Percentiles rank a stretch among this genome's conserved stretches.
Conservation (phyloP, 2,113 vertebrate genomes). For the Nothocercus nigrocapillus region DNA sequence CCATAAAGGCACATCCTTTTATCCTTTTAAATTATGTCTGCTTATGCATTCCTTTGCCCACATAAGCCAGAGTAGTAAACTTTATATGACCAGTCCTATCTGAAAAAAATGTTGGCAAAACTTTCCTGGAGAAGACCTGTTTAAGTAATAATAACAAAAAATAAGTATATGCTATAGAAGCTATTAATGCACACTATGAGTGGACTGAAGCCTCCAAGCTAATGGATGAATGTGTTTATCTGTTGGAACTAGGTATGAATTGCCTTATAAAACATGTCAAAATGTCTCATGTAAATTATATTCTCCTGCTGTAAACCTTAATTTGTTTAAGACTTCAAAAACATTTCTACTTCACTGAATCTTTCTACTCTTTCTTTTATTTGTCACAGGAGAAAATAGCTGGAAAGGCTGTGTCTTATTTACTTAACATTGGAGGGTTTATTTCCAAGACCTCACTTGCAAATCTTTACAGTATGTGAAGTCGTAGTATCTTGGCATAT, state of each 20-base stretch:
- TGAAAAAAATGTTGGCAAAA: neutral
- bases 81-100: neutral
- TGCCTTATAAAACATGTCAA: neutral
- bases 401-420: neutral
- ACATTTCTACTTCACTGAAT: neutral
- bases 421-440: neutral
- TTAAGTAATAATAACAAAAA: neutral
- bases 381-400: neutral
- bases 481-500: neutral
- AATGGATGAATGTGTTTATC: neutral
- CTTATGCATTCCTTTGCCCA: neutral
- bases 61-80: neutral
- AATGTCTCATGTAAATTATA: neutral
- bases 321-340: neutral
- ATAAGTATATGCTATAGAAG: neutral
- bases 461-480: neutral
- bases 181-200: neutral
- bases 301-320: neutral
- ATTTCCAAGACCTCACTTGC: neutral
- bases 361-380: neutral
- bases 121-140: neutral
- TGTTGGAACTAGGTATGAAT: neutral
- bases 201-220: neutral
- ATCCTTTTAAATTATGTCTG: neutral
- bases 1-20: neutral